These are phyloP conservation scores for Alfaro cultratus DNA, from an alignment of 2,797 vertebrate genomes.

Conservation along the genomic window DNA sequence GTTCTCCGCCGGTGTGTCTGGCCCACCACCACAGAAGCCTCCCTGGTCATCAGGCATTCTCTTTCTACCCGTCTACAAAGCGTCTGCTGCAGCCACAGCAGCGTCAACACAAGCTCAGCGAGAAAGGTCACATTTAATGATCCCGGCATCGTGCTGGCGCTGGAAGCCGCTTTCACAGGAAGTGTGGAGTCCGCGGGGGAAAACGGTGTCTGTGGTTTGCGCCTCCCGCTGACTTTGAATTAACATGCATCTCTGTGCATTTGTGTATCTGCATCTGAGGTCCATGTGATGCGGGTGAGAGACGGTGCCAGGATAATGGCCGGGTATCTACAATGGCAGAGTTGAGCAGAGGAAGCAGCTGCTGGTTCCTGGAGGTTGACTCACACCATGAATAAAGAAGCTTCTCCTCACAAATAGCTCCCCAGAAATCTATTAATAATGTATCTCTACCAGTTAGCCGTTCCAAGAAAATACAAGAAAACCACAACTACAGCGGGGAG, in stretches of 20 bases:
- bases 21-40: constrained; percentile 42
- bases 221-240: constrained; percentile 45
- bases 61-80: constrained; percentile 77
- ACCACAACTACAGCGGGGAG: constrained; percentile 21
- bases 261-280: constrained; percentile 14
- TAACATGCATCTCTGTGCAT: constrained; percentile 19
- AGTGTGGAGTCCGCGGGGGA: constrained; percentile 28
- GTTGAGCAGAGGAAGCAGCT: constrained; percentile 14
- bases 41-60: constrained; percentile 73
- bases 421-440: constrained; percentile 72
- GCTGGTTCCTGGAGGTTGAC: constrained; percentile 45
- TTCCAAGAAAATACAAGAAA: constrained; percentile 52
- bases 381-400: constrained; percentile 75
- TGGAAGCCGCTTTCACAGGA: constrained; percentile 51
- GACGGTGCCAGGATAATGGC: constrained; percentile 1
- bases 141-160: constrained; percentile 39
- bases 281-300: background rate
- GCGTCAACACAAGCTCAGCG: constrained; percentile 44
- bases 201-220: constrained; percentile 14
- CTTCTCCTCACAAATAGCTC: constrained; percentile 57
- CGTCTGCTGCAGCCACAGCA: constrained; percentile 40
- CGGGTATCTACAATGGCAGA: constrained; percentile 14
- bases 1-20: constrained; percentile 35
- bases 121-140: constrained; percentile 80
- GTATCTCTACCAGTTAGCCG: constrained; percentile 32